Base-by-base conservation (phyloP, 2,797 vertebrate species). In the Takifugu rubripes region DNA sequence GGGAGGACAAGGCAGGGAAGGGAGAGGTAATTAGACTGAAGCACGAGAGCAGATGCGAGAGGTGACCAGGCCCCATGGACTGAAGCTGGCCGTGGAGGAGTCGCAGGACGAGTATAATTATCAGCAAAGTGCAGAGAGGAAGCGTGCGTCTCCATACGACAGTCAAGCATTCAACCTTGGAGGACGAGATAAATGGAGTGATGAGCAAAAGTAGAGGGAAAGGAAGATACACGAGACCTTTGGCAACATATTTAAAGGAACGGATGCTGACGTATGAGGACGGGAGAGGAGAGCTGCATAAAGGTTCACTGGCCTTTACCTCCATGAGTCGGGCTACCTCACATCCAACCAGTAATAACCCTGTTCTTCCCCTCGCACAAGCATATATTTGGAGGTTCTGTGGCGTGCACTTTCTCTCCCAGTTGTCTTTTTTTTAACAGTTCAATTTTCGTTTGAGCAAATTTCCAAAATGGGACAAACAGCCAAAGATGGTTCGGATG, bases 111-210 rank as follows among this genome's bases (percentile, higher is more conserved):
- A 54, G 61, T 53, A 12, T 49, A 27, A 49, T 33, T 59, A 40
- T 70, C 50, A 60, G 67, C 53, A 51, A 52, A 61, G 48, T 52
- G 25, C 45, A 47, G 43, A 52, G 56, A 55, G 52, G 58, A 73
- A 59, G 50, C 31, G 33, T 16, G 61, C 42, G 49, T 62, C 56
- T 40, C 12, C 29, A 52, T 31, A 45, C n/a, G 61, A 54, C 48
- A 49, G 45, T 50, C 48, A 11, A 64, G 64, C 58, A 43, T 64
- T 55, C 56, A 54, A 51, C 62, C 63, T 26, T 36, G 51, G 61
- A 75, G 57, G 52, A 71, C 64, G 46, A 43, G 44, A 63, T 42
- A 45, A 68, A 55, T 9, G 15, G 63, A 4, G 12, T 14, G 36
- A 40, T 63, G 58, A 55, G 26, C 24, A 52, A 43, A 6, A 1